Evolutionary conservation across 2,797 vertebrate species (phyloP).

Genomic region (Sebastes goodei): DNA sequence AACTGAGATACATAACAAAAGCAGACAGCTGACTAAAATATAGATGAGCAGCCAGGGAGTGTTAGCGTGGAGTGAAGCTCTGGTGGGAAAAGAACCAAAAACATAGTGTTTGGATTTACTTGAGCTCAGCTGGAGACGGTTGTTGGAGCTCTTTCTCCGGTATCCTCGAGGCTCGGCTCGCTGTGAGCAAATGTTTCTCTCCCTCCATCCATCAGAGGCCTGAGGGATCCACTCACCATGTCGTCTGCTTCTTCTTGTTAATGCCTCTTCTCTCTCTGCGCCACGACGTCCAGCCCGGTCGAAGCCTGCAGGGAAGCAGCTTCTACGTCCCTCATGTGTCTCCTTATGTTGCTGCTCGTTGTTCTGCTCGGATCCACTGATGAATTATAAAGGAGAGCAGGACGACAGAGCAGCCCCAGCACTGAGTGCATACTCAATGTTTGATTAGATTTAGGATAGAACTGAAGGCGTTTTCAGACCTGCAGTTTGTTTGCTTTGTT

Average conservation of each 20-base stretch:
- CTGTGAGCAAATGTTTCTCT: conserved; percentile 28
- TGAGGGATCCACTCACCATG: conserved; percentile 35
- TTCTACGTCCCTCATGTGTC: conserved; percentile 26
- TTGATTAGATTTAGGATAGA: not conserved
- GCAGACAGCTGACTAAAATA: conserved; percentile 3
- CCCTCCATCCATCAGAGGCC: conserved; percentile 49
- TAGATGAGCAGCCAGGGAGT: not conserved
- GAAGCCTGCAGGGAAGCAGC: conserved; percentile 15
- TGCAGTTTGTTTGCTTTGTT: not conserved
- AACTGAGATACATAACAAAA: not conserved
- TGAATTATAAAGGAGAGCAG: conserved; percentile 68
- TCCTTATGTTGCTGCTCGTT: conserved; percentile 26
- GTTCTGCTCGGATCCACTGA: conserved; percentile 22
- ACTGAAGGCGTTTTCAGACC: not conserved
- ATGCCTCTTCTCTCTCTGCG: conserved; percentile 1
- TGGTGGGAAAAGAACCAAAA: not conserved
- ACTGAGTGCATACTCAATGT: conserved; percentile 17
- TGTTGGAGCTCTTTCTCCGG: conserved; percentile 1
- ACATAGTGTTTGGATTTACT: not conserved
- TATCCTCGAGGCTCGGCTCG: conserved; percentile 14
- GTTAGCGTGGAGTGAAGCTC: not conserved
- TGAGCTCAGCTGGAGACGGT: not conserved
- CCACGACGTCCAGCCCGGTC: conserved; percentile 3
- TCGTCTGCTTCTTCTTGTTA: conserved; percentile 29
- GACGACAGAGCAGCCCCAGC: not conserved